A percentile compares a stretch with the other conserved stretches of the same genome.
These are phyloP conservation scores for Benitochromis conjunctus DNA, from an alignment of 2,113 vertebrate species.

Conservation along the genomic window DNA sequence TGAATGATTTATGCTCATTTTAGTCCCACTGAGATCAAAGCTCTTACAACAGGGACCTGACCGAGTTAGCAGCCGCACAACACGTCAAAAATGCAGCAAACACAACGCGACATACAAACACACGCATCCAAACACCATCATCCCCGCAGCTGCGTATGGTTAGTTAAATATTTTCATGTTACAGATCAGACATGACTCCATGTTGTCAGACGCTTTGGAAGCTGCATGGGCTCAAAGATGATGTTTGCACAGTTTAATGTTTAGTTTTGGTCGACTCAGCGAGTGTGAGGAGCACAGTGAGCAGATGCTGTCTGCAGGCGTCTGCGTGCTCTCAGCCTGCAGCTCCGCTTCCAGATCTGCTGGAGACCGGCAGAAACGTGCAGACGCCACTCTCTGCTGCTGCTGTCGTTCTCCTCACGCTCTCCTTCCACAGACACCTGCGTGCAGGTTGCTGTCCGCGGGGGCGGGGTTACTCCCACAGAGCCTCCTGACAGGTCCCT, in stretches of 20 bases:
- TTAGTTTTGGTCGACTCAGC: too few relatives aligned
- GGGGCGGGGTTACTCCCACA: neutral
- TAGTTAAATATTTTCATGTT: neutral
- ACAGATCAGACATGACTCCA: too few relatives aligned
- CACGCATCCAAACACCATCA: neutral
- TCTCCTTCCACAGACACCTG: neutral
- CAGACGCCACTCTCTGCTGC: neutral
- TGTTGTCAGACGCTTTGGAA: too few relatives aligned
- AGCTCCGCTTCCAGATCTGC: neutral
- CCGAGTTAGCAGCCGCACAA: neutral
- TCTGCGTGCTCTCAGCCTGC: too few relatives aligned
- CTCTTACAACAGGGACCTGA: neutral
- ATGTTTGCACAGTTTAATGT: too few relatives aligned
- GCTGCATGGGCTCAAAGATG: too few relatives aligned
- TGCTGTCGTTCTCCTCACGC: neutral
- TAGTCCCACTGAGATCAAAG: neutral
- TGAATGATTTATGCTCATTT: neutral
- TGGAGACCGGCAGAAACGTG: neutral
- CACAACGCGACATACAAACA: accelerated
- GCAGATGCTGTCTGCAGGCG: neutral
- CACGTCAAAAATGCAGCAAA: neutral
- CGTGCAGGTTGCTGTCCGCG: neutral
- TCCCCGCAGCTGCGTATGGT: accelerated
- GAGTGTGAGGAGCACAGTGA: neutral
- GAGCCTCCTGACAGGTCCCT: neutral